Evolutionary conservation across 2,888 invertebrate genomes (phyloP), one percentile per base, ranked within the genome.

Genomic region (Unio delphinus): DNA sequence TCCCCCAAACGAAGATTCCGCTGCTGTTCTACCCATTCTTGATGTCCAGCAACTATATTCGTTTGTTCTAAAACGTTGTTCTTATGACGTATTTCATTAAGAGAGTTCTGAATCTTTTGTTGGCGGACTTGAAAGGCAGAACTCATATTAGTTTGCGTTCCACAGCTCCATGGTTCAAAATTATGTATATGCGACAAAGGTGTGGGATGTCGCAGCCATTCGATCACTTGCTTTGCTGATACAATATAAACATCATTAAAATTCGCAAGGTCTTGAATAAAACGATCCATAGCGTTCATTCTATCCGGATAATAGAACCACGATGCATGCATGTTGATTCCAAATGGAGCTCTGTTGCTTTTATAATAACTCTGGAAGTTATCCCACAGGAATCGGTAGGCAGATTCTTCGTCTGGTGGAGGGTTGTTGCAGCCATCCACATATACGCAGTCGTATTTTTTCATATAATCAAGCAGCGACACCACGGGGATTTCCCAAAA

Each of bases 301-400:
- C 86, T 77, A 63, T 80, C 80, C 2, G 80, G 78, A 17, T 81
- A 83, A 67, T 81, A 83, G 68, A 87, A 83, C 85, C 85, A 96
- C 0, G 93, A 93, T 0, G 96, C 93, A 88, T 95, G 95, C 75
- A 97, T 93, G 87, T 95, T 95, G 30, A 97, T 91, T 4, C 96
- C 96, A 75, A 94, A 93, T 0, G 96, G 97, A 0, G 96, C 96
- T 71, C 85, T 71, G 84, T 92, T 94, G 18, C 92, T 91, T 0
- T 91, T 82, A 87, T 94, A 94, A 78, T 94, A 93, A 8, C 92
- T 91, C 58, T 93, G 94, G 87, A 97, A 96, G 90, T 96, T 97
- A 77, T 93, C 92, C 69, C 92, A 88, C 81, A 94, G 92, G 89
- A 94, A 93, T 57, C 83, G 74, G 56, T 80, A 84, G 0, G 86